Evolutionary conservation across 2,888 invertebrate species (phyloP), one percentile per base, ranked within the genome.

Genomic region (Marronus borbonicus): DNA sequence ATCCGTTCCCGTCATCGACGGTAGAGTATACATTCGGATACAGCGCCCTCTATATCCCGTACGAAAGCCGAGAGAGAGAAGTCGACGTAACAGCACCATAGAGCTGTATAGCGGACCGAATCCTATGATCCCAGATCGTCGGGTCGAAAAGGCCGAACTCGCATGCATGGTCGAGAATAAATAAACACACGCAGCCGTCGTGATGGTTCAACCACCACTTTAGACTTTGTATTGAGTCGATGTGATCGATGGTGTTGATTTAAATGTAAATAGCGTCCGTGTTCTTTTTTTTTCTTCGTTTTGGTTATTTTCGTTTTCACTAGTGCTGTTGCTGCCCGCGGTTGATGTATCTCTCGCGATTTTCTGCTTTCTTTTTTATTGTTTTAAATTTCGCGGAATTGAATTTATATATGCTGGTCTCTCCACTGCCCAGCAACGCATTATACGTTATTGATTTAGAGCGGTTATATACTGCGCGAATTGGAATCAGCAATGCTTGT

Each of bases 161-260:
- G 60, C 72, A 60, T 68, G 68, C 68, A 49, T 50, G 68, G 68
- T 12, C 68, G n/a, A 60, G 58, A 74, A 74, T 74, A 74, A 74
- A 74, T 74, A 74, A 74, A 60, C 72, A 62, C 24, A 74, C 28
- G 17, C 58, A 58, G 72, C 36, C 60, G 58, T 58, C 60, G 60
- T 44, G 55, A 58, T 58, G 62, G 72, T 74, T 74, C 60, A 60
- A 60, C 72, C 72, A 60, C 60, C 72, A 74, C 70, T 74, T 44
- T 44, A 44, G 60, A 74, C 72, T 74, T 74, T 74, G 60, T 74
- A 74, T 74, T 60, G 72, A 74, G 72, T 74, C 24, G 72, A 74
- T 74, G 72, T 74, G 72, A 74, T 74, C 72, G 60, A 76, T 68
- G 65, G 66, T 68, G 68, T 76, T 66, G 76, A 76, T 76, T 76